These are phyloP conservation scores for Cyphomyrus discorhynchus DNA, from an alignment of 2,113 vertebrate genomes.

Conservation along the genomic window DNA sequence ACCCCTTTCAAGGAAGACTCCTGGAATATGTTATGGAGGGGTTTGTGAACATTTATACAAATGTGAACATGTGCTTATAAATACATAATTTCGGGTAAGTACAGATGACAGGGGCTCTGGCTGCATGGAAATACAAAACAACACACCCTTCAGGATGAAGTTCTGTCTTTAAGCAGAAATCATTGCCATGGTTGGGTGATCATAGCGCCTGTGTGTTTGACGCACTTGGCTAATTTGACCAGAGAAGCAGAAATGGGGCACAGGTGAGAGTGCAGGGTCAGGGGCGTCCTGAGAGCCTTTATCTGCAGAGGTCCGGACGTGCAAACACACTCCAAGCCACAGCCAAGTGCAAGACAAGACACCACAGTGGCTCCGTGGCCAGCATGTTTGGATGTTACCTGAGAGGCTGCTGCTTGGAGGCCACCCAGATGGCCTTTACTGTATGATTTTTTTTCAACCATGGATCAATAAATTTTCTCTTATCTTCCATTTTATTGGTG, in stretches of 20 bases:
- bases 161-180: background rate
- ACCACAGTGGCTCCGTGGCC: too few relatives aligned
- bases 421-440: background rate
- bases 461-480: background rate
- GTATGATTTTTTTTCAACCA: background rate
- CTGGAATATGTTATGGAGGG: background rate
- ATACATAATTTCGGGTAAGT: background rate
- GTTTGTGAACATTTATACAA: background rate
- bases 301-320: background rate
- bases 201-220: background rate
- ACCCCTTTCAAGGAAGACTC: background rate
- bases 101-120: background rate
- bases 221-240: background rate
- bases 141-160: background rate
- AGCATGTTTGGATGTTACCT: background rate
- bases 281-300: background rate
- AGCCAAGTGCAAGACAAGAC: background rate
- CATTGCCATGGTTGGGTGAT: background rate
- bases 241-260: background rate
- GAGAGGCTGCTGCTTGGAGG: background rate
- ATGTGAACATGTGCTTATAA: conserved; percentile 9
- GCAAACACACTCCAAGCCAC: background rate
- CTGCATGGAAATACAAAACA: background rate
- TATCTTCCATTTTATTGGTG: background rate
- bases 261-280: background rate